A percentile compares a stretch with the other conserved stretches of the same genome.
Evolutionary conservation across 2,888 invertebrate genomes (phyloP).

Genomic region (Aphodius sticticus): DNA sequence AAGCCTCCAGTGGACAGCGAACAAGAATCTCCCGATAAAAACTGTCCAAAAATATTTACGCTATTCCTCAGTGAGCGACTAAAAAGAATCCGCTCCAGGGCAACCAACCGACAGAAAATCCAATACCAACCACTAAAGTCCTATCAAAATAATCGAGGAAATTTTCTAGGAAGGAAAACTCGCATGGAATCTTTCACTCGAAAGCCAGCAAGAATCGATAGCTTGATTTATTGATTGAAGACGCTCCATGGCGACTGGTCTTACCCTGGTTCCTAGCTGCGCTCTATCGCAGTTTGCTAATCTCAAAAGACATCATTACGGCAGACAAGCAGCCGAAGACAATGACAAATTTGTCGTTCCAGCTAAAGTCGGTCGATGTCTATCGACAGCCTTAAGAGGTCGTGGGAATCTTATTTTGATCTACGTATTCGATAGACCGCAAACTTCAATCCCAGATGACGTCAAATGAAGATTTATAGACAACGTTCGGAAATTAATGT

Average conservation of each 20-base stretch:
- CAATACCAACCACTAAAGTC: not conserved
- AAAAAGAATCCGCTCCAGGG: not conserved
- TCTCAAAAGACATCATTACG: not conserved
- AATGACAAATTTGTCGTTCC: not conserved
- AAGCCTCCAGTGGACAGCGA: too few species aligned
- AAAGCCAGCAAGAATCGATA: not conserved
- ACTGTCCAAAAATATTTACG: not conserved
- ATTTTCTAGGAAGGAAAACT: not conserved
- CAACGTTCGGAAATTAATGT: not conserved
- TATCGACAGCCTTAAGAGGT: not conserved
- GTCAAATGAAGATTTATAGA: not conserved
- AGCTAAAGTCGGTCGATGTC: not conserved
- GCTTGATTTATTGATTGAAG: not conserved
- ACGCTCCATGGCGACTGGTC: not conserved
- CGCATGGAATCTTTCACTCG: not conserved
- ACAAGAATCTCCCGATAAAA: too few species aligned
- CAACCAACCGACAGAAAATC: not conserved
- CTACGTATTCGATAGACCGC: not conserved
- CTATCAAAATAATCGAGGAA: not conserved
- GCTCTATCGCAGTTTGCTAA: not conserved
- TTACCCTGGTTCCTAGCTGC: not conserved
- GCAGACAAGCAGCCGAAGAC: not conserved
- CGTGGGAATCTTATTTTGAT: not conserved
- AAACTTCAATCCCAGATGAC: not conserved
- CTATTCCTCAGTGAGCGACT: not conserved